Evolutionary conservation across 35 echinoderm and acorn worm species (phyloP).

Genomic region (Holothuria glaberrima): DNA sequence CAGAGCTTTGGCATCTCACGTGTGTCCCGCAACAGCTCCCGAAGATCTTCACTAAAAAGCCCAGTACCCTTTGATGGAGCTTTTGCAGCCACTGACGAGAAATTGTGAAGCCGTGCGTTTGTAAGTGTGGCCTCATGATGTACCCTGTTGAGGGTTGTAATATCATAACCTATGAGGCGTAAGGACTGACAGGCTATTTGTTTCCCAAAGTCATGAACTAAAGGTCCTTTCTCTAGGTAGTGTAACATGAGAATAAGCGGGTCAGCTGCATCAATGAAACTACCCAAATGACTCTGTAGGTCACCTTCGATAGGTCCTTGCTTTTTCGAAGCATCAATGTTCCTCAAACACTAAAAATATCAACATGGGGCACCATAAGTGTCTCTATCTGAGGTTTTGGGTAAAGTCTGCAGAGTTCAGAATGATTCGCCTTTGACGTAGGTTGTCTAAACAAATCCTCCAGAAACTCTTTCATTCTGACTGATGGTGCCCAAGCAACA

Average conservation of each 20-base stretch:
- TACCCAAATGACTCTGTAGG: neutral
- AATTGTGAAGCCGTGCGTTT: no score
- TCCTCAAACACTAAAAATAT: neutral
- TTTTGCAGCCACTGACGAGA: neutral
- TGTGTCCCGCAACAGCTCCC: no score
- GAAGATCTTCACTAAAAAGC: no score
- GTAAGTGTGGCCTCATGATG: neutral
- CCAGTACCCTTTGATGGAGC: neutral
- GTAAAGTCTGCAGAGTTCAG: neutral
- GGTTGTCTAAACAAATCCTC: neutral
- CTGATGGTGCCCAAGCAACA: neutral
- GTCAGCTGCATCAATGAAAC: neutral
- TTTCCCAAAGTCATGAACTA: neutral
- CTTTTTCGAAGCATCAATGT: neutral
- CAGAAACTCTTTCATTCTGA: neutral
- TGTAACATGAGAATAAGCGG: neutral
- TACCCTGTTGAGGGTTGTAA: neutral
- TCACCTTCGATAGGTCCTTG: neutral
- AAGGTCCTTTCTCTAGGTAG: neutral
- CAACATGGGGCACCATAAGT: no score
- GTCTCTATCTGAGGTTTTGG: no score
- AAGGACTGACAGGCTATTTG: neutral
- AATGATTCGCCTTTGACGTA: slow-evolving; percentile 2
- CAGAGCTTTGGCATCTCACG: neutral
- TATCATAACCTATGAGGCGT: neutral